A percentile compares a stretch with the other conserved stretches of the same genome.
Conservation (phyloP, 2,797 vertebrate genomes). For the Diglossa cyanea region DNA sequence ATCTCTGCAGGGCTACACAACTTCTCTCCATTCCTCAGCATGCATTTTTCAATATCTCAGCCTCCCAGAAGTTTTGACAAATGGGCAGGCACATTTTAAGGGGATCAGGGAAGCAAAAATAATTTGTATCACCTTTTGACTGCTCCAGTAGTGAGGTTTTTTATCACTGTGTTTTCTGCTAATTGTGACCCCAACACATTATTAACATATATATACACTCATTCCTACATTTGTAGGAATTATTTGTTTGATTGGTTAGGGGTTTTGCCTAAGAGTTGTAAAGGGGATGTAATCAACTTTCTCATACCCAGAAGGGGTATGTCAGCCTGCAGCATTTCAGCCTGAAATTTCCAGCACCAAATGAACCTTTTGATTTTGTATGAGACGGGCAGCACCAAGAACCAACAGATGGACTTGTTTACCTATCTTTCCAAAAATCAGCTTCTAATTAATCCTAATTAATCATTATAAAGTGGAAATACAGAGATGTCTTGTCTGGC, state of each 20-base stretch:
- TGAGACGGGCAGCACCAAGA: not conserved
- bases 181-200: too few relatives aligned
- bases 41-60: not conserved
- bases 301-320: fast-evolving
- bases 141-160: not conserved
- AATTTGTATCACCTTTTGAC: not conserved
- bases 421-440: not conserved
- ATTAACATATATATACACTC: fast-evolving
- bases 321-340: not conserved
- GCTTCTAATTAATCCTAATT: not conserved
- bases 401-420: not conserved
- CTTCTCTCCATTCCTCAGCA: not conserved
- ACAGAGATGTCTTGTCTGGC: not conserved
- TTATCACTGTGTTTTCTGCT: not conserved
- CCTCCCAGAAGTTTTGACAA: not conserved
- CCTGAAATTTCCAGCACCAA: not conserved
- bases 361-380: not conserved
- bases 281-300: not conserved
- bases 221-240: too few relatives aligned
- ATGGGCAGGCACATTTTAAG: not conserved
- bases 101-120: not conserved
- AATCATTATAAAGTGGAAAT: not conserved
- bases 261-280: not conserved
- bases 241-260: not conserved
- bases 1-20: not conserved